phyloP scores from a whole-genome alignment of 2,888 invertebrate species.

The Campoplex capitator region DNA sequence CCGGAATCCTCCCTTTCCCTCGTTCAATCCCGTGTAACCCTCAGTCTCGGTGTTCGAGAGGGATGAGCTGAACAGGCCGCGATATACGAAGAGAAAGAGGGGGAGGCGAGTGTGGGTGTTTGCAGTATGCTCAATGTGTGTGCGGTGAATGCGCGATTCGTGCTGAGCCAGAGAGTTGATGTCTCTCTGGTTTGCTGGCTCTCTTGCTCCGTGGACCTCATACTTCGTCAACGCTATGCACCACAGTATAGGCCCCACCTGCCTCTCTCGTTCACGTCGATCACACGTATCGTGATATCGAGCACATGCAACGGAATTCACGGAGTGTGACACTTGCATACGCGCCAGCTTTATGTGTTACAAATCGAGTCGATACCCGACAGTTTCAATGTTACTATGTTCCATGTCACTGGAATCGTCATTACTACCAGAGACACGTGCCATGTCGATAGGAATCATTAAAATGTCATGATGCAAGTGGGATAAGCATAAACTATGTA shows the following conservation, averaged over 20 bases:
- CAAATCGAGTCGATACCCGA: slow-evolving; percentile 42
- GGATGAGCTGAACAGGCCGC: slow-evolving; percentile 75
- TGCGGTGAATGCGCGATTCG: slow-evolving; percentile 66
- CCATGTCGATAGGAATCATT: background rate
- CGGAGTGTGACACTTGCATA: slow-evolving; percentile 65
- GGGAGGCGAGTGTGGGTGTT: slow-evolving; percentile 18
- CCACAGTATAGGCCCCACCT: slow-evolving; percentile 35
- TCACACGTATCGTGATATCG: slow-evolving; percentile 75
- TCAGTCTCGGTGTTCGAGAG: slow-evolving; percentile 71
- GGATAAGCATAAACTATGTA: background rate
- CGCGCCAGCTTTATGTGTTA: slow-evolving; percentile 58
- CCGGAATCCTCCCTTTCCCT: slow-evolving; percentile 59
- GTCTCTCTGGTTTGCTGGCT: slow-evolving; percentile 45
- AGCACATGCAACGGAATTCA: slow-evolving; percentile 62
- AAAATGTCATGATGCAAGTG: background rate
- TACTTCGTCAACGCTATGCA: slow-evolving; percentile 53
- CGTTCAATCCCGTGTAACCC: slow-evolving; percentile 46
- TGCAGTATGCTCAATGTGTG: slow-evolving; percentile 65
- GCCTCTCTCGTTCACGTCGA: slow-evolving; percentile 74
- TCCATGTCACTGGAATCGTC: slow-evolving; percentile 26
- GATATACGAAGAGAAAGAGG: slow-evolving; percentile 52
- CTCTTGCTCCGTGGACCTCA: slow-evolving; percentile 50
- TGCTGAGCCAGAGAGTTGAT: slow-evolving; percentile 55
- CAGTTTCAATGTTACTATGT: slow-evolving; percentile 18
- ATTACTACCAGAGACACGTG: slow-evolving; percentile 20